Conservation (phyloP, 2,797 vertebrate genomes). For the Gymnopithys bicolor region DNA sequence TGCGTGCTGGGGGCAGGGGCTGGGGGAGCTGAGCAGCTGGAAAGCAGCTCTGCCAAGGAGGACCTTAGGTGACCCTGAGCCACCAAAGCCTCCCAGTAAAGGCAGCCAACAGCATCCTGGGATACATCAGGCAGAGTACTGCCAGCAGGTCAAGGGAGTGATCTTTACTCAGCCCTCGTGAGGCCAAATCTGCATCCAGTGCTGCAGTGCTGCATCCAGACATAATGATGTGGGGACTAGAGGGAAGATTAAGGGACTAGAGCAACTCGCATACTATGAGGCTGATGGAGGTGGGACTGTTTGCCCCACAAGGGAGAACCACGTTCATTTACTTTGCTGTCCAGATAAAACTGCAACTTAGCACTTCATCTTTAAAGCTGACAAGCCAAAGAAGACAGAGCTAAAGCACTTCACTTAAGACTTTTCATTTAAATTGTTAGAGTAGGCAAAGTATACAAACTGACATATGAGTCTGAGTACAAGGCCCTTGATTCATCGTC, state of each 20-base stretch:
- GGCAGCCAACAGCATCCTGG: not conserved
- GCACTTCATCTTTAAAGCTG: not conserved
- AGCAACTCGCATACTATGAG: not conserved
- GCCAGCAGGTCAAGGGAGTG: not conserved
- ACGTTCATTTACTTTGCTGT: not conserved
- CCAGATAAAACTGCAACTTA: not conserved
- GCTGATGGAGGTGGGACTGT: not conserved
- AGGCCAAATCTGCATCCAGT: not conserved
- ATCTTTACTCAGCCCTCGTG: not conserved
- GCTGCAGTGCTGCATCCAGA: not conserved
- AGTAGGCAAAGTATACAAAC: constrained; percentile 11
- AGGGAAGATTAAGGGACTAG: not conserved
- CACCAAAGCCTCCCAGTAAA: not conserved
- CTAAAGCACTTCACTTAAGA: not conserved
- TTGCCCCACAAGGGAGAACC: not conserved
- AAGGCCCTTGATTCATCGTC: not conserved
- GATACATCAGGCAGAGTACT: not conserved
- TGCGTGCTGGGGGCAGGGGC: not conserved
- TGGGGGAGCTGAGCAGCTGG: not conserved
- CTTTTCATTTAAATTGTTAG: not conserved
- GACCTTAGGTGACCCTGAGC: not conserved
- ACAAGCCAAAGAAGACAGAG: not conserved
- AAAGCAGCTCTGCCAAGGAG: not conserved
- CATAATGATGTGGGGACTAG: too few species aligned
- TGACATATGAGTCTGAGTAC: not conserved